Conservation (phyloP, 2,797 vertebrate species). For the Percopsis omiscomaycus region DNA sequence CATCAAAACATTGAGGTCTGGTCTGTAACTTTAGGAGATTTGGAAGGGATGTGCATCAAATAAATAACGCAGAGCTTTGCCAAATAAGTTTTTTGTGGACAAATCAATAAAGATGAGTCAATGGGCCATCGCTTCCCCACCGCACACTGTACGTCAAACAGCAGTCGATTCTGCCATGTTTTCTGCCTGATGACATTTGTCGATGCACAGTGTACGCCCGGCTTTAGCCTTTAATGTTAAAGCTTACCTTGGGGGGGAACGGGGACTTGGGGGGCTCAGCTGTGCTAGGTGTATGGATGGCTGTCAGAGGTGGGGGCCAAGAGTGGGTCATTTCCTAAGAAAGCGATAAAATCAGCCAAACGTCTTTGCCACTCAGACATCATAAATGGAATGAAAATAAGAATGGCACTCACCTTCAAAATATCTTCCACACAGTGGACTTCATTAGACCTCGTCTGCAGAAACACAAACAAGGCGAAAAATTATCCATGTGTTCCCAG, state of each 20-base stretch:
- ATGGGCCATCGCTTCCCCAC: too few species aligned
- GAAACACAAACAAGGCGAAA: slow-evolving; percentile 12
- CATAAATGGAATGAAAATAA: background rate
- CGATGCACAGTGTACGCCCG: background rate
- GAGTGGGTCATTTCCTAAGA: slow-evolving; percentile 93
- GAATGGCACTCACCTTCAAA: slow-evolving; percentile 82
- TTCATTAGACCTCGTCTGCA: slow-evolving; percentile 83
- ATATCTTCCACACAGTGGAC: slow-evolving; percentile 88
- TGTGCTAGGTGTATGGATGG: slow-evolving; percentile 83
- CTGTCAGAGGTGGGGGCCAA: slow-evolving; percentile 90
- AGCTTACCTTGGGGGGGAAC: slow-evolving; percentile 83
- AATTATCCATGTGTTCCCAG: background rate
- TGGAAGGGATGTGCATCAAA: too few species aligned
- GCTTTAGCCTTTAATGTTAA: too few species aligned
- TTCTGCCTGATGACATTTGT: background rate
- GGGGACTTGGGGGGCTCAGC: slow-evolving; percentile 81
- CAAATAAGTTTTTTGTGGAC: too few species aligned
- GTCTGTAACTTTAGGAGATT: too few species aligned
- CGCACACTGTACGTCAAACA: too few species aligned
- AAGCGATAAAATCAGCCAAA: background rate
- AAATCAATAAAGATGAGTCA: too few species aligned
- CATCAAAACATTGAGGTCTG: too few species aligned
- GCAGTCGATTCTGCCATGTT: too few species aligned
- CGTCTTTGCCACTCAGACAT: too few species aligned
- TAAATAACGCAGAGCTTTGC: too few species aligned